A percentile compares a stretch with the other conserved stretches of the same genome.
Conservation (phyloP, 2,888 invertebrate species). For the Slavum lentiscoides region DNA sequence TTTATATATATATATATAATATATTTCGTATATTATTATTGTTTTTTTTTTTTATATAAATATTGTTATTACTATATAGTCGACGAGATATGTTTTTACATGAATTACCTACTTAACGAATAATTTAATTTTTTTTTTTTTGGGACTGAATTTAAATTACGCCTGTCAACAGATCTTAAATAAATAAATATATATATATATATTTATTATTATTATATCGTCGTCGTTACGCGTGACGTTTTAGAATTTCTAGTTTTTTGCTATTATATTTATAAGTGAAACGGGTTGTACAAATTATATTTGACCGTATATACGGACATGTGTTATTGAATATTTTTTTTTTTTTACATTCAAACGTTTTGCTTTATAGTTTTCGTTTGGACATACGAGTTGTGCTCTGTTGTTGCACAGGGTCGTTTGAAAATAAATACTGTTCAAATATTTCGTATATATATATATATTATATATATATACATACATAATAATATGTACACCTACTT, state of each 20-base stretch:
- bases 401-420: too few species aligned
- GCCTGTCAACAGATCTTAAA: constrained; percentile 40
- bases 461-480: too few species aligned
- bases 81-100: constrained; percentile 13
- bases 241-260: constrained; percentile 10
- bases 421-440: constrained; percentile 25
- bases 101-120: constrained; percentile 49
- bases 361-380: constrained; percentile 25
- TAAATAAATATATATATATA: background rate
- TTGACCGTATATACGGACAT: background rate
- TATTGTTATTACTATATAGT: constrained; percentile 14
- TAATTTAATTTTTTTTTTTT: constrained; percentile 22
- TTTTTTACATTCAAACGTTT: too few species aligned
- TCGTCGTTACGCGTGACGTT: constrained; percentile 20
- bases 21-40: too few species aligned
- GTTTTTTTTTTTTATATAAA: constrained; percentile 8
- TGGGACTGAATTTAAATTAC: constrained; percentile 49
- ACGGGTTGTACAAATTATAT: constrained; percentile 34
- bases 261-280: constrained; percentile 7
- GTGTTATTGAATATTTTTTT: background rate
- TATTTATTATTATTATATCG: constrained; percentile 34
- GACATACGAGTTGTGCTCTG: background rate
- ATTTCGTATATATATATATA: background rate
- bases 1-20: too few species aligned
- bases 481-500: background rate